Conservation (phyloP, 1,140 invertebrate genomes). For the Drosophila tani region DNA sequence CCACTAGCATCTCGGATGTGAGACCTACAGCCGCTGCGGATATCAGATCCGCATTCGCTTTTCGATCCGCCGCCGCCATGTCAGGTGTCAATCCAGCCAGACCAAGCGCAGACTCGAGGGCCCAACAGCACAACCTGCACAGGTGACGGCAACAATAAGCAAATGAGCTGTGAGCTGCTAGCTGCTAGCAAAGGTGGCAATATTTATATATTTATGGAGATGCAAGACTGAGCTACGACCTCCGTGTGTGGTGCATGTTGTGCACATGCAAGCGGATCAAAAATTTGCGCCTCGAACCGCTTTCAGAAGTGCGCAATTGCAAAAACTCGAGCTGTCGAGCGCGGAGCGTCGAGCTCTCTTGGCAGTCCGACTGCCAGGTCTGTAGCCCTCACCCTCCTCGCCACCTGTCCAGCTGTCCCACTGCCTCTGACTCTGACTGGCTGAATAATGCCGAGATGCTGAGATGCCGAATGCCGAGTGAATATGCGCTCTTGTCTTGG, state of each 20-base stretch:
- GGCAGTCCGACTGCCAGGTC: conserved; percentile 56
- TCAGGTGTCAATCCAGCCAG: conserved; percentile 74
- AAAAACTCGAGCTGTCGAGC: conserved; percentile 69
- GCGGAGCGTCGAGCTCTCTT: conserved; percentile 32
- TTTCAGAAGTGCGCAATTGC: conserved; percentile 79
- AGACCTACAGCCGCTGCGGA: conserved; percentile 5
- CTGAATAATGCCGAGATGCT: conserved; percentile 44
- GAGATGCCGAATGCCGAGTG: conserved; percentile 45
- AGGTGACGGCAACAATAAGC: conserved; percentile 40
- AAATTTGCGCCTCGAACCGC: conserved; percentile 45
- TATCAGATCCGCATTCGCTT: conserved; percentile 32
- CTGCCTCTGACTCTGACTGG: conserved; percentile 34
- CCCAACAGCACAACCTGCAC: conserved; percentile 2
- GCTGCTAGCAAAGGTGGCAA: conserved; percentile 32
- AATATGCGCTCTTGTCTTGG: conserved; percentile 51
- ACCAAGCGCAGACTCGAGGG: conserved; percentile 35
- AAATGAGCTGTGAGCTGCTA: conserved; percentile 24
- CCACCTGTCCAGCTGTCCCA: conserved; percentile 58
- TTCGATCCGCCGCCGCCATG: conserved; percentile 40
- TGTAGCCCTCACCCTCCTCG: conserved; percentile 3
- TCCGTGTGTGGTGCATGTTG: conserved; percentile 47
- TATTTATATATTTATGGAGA: conserved; percentile 44
- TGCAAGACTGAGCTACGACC: conserved; percentile 32
- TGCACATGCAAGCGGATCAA: conserved; percentile 69
- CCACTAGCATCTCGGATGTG: not conserved